Base-by-base conservation (phyloP, 2,888 invertebrate species). In the Drosophila paranaensis region DNA sequence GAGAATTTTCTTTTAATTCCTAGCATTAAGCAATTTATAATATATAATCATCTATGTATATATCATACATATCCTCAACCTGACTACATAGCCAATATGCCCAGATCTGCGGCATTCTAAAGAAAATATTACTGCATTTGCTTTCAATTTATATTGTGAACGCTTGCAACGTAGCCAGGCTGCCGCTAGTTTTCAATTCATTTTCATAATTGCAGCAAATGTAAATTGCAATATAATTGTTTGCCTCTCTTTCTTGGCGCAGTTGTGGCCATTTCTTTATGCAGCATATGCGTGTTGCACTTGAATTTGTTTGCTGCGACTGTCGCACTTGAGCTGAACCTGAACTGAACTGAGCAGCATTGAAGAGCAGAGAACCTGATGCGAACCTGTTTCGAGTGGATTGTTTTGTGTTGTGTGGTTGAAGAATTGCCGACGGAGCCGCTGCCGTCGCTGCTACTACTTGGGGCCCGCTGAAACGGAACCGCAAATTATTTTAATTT, bases 401-500 rank as follows among this genome's bases (percentile, higher is more conserved):
- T 55, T 74, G 58, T 39, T 69, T 55, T 72, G 56, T 39, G 37
- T 10, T 10, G 68, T 74, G 56, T 57, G 53, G 53, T 63, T 61
- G 62, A 53, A 46, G 71, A 62, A 57, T 63, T 73, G 78, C 56
- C 57, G 57, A 35, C 45, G 57, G 20, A 42, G 56, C 43, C 11
- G 45, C 43, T 11, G 45, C 43, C 5, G 56, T 4, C 10, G 54
- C 16, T 50, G 73, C 71, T 72, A 40, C 70, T 55, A 68, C 65
- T 66, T 68, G 69, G 64, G 65, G 51, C 70, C 70, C 70, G 74
- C 87, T 89, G 90, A 79, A 87, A 87, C 90, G 90, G 87, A 87
- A 87, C 90, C 90, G 88, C 90, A 87, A 87, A 87, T 87, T 87
- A 87, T 90, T 87, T 90, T 87, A 87, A 90, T 87, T 87, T 90